Base-by-base conservation (phyloP, 2,797 vertebrate genomes). In the Myotis vivesi region DNA sequence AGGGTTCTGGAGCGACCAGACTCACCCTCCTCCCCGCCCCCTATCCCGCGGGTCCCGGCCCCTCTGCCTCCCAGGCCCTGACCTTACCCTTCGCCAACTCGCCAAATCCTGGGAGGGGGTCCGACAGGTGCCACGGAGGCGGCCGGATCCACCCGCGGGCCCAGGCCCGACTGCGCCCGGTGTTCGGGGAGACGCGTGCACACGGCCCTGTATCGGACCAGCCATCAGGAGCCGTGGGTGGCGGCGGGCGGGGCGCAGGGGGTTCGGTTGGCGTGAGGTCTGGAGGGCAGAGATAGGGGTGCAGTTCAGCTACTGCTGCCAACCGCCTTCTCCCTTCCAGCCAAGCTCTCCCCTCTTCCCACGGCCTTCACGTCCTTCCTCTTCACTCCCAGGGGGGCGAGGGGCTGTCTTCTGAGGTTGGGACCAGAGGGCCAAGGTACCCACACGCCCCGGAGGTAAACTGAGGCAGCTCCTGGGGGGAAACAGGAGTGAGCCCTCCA, bases 251-350 rank as follows among this genome's bases (percentile, higher is more conserved):
- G 95, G 92, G 97, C 95, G 71, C 89, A 20, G 57, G 64, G 90
- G 87, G 94, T 90, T 94, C 92, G 1, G 94, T 87, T 96, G 94
- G 95, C 77, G 94, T 75, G 87, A 93, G 93, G 93, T 96, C 96
- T 97, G 97, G 87, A 91, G 93, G 79, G 9, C 66, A 96, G 95
- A 97, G 97, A 97, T 97, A 97, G 87, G 90, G 55, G 75, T 93
- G 83, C 96, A 59, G 95, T 96, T 95, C 81, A 77, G 73, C 80
- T 93, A 25, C 94, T 51, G 30, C 91, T 80, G 38, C 49, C 68
- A 94, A 95, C 92, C 64, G 92, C 77, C 76, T 49, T 59, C 77
- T n/a, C 23, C 57, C 66, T 46, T 73, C 44, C 41, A 62, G 88
- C 15, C 12, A 12, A 30, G 36, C 7, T 57, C 72, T 88, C 46